Base-by-base conservation (phyloP, 2,113 vertebrate species). In the Conger conger region DNA sequence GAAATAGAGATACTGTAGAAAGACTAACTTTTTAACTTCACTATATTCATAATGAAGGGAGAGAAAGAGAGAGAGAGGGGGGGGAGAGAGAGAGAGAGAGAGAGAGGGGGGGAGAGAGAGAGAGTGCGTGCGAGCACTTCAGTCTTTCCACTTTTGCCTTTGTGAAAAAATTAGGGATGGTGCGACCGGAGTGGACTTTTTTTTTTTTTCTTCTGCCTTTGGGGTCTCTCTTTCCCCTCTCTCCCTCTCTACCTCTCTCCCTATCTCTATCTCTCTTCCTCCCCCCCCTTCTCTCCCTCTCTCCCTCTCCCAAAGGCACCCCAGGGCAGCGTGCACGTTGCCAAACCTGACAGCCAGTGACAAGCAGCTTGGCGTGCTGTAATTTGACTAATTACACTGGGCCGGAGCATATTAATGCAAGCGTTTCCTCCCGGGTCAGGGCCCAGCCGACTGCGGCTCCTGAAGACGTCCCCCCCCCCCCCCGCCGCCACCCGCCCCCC, bases 341-440 rank as follows among this genome's bases (percentile, higher is more conserved):
- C 97, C 97, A 97, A 97, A 96, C 95, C 95, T 96, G 96, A 97
- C 97, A 97, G 95, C 95, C 96, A 94, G 96, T 96, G 96, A 97
- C 97, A 97, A 96, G 96, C 96, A 91, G 97, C 95, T 96, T 91
- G 95, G 96, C 96, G 89, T 96, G 96, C 95, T 94, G 95, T 97
- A 96, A 98, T 99, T 98, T 98, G 96, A 98, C 97, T 99, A 99
- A 99, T 99, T 98, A 97, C 96, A 95, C 94, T 92, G 96, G 98
- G 98, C 99, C 99, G 98, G 95, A 97, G 95, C 96, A 97, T 98
- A 98, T 98, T 98, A 99, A 98, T 97, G 97, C 97, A 98, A 98
- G 97, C 96, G 98, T 98, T 99, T 97, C 97, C 97, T 97, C 95
- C 92, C 93, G 96, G 97, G 97, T 96, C 97, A 96, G 93, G 96